Conservation (phyloP, 2,888 invertebrate species). For the Thera britannica region DNA sequence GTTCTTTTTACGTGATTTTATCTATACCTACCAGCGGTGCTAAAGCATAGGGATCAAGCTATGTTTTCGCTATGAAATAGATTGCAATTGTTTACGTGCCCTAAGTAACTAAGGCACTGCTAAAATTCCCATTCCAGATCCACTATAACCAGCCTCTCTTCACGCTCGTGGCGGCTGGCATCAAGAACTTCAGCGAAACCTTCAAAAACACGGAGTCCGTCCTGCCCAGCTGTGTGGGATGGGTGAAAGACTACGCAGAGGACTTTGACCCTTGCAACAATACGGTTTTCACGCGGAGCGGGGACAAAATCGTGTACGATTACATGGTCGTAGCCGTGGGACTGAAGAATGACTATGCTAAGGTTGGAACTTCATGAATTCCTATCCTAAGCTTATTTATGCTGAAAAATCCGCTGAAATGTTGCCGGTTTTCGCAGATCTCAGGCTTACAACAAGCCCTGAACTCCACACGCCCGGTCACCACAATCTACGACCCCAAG, state of each 20-base stretch:
- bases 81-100: too few species aligned
- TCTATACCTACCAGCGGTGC: too few species aligned
- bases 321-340: constrained; percentile 94
- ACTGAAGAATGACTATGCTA: constrained; percentile 90
- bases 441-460: constrained; percentile 93
- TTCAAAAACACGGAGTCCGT: constrained; percentile 86
- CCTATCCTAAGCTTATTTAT: too few species aligned
- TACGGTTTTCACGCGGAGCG: constrained; percentile 87
- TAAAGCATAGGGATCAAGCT: too few species aligned
- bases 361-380: constrained; percentile 76
- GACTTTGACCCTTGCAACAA: constrained; percentile 91
- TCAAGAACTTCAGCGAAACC: constrained; percentile 88
- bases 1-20: too few species aligned
- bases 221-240: constrained; percentile 89
- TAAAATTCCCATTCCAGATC: constrained; percentile 67
- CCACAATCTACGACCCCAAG: constrained; percentile 93
- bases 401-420: background rate
- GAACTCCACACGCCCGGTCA: constrained; percentile 88
- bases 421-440: constrained; percentile 83
- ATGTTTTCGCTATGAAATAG: too few species aligned
- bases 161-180: constrained; percentile 95
- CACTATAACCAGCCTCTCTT: constrained; percentile 98
- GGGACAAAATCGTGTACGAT: constrained; percentile 90
- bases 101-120: too few species aligned
- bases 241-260: constrained; percentile 90